Conservation (phyloP, 1,140 invertebrate species). For the Branchinecta lynchi region DNA sequence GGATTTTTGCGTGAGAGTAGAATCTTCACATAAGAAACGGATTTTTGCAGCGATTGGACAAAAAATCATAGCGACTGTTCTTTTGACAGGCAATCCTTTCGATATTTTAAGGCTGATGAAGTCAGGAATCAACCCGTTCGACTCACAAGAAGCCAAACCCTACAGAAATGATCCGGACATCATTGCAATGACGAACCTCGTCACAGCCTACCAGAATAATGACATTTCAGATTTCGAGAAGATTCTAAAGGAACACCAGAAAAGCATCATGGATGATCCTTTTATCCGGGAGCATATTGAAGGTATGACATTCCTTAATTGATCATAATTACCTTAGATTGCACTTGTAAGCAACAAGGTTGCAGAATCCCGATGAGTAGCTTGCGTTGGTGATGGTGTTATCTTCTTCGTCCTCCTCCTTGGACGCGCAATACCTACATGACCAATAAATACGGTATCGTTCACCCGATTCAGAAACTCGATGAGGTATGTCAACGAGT, state of each 20-base stretch:
- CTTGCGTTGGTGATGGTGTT: slow-evolving; percentile 6
- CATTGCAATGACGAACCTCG: slow-evolving; percentile 96
- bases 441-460: too few species aligned
- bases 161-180: slow-evolving; percentile 99
- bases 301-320: slow-evolving; percentile 33
- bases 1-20: too few species aligned
- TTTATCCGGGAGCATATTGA: slow-evolving; percentile 99
- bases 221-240: slow-evolving; percentile 98
- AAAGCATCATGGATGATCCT: slow-evolving; percentile 97
- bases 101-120: slow-evolving; percentile 70
- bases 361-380: neutral
- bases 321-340: too few species aligned
- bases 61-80: too few species aligned
- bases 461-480: too few species aligned
- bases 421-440: too few species aligned
- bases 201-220: slow-evolving; percentile 97
- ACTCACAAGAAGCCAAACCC: slow-evolving; percentile 98
- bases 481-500: too few species aligned
- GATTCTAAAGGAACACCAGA: slow-evolving; percentile 84
- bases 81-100: neutral
- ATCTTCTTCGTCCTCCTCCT: too few species aligned
- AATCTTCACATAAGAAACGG: too few species aligned
- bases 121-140: slow-evolving; percentile 99
- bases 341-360: too few species aligned
- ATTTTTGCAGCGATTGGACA: too few species aligned